These are phyloP conservation scores for Amazona guildingii DNA, from an alignment of 2,113 vertebrate species.

Conservation along the genomic window DNA sequence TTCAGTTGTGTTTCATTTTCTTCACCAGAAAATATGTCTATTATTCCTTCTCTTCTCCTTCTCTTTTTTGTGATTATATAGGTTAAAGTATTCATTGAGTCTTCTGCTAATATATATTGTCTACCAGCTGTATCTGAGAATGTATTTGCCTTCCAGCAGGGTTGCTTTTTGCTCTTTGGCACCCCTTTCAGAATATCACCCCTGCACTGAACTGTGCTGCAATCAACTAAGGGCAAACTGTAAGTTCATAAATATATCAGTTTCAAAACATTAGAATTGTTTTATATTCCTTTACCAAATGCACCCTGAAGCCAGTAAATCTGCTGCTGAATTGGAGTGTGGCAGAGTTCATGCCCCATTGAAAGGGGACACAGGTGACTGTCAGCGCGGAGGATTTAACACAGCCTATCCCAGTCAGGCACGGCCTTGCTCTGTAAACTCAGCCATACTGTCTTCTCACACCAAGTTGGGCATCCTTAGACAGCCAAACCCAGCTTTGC, in stretches of 20 bases:
- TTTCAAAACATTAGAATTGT: background rate
- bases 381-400: background rate
- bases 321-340: accelerated
- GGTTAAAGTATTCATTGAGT: background rate
- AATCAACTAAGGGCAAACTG: background rate
- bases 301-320: background rate
- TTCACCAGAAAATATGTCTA: background rate
- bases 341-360: background rate
- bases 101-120: background rate
- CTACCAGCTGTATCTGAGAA: background rate
- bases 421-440: background rate
- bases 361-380: background rate
- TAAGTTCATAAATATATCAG: background rate
- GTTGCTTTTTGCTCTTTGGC: background rate
- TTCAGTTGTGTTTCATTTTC: background rate
- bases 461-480: background rate
- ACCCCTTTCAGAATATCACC: background rate
- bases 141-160: background rate
- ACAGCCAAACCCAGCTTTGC: background rate
- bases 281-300: background rate
- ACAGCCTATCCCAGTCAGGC: background rate
- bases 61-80: background rate
- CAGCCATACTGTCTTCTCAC: background rate
- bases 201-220: background rate
- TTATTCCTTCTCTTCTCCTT: background rate